These are phyloP conservation scores for Apostichopus parvimensis DNA, from an alignment of 35 echinoderm and acorn worm genomes.

Conservation along the genomic window DNA sequence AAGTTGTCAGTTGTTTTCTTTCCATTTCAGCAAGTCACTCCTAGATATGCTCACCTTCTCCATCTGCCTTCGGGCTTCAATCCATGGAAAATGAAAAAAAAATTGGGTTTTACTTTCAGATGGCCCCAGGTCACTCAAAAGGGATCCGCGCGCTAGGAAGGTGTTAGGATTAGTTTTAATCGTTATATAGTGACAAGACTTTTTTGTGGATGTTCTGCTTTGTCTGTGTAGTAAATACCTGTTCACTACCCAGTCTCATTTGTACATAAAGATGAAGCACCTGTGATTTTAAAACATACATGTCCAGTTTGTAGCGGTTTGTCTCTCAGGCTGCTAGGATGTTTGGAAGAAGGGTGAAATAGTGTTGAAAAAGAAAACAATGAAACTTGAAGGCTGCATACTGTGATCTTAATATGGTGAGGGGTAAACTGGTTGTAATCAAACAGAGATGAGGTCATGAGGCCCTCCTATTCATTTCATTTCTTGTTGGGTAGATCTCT, in stretches of 20 bases:
- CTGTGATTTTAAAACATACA: slow-evolving; percentile 5
- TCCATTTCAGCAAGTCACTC: slow-evolving; percentile 56
- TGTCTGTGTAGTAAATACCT: slow-evolving; percentile 47
- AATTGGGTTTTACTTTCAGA: slow-evolving; percentile 49
- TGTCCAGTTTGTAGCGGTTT: not conserved
- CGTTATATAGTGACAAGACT: slow-evolving; percentile 49
- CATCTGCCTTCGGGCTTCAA: slow-evolving; percentile 35
- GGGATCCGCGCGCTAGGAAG: slow-evolving; percentile 16
- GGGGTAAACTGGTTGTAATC: no score
- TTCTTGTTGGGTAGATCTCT: no score
- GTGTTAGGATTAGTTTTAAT: slow-evolving; percentile 56
- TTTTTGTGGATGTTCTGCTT: slow-evolving; percentile 10
- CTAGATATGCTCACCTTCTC: slow-evolving; percentile 21
- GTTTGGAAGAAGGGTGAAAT: not conserved
- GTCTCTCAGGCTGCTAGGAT: not conserved
- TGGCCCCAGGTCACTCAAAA: slow-evolving; percentile 45
- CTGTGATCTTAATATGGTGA: no score
- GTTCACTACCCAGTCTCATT: slow-evolving; percentile 46
- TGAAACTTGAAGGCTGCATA: no score
- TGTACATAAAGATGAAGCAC: not conserved
- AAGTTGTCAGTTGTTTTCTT: slow-evolving; percentile 60
- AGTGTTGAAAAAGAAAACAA: not conserved
- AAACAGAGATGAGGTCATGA: no score
- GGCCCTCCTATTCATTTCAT: no score
- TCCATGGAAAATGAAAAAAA: slow-evolving; percentile 36